Conservation (phyloP, 2,113 vertebrate species). For the Paradisaea rubra region DNA sequence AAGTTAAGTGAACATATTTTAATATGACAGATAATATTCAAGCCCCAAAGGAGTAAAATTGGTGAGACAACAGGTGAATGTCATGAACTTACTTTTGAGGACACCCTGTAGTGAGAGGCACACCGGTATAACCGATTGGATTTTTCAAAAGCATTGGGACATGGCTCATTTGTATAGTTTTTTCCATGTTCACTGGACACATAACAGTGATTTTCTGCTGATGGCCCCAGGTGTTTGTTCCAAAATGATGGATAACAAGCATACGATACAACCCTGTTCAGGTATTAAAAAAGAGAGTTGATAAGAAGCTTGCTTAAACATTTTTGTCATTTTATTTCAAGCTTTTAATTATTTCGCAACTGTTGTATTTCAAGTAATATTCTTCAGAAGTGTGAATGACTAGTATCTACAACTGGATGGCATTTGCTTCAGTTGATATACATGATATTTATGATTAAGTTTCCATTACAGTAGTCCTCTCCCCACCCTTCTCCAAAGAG, state of each 20-base stretch:
- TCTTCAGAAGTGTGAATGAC: neutral
- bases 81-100: conserved; percentile 70
- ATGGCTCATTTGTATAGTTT: conserved; percentile 63
- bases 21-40: neutral
- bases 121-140: conserved; percentile 71
- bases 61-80: neutral
- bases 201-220: conserved; percentile 48
- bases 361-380: neutral
- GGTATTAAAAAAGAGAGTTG: neutral
- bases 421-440: neutral
- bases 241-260: conserved; percentile 74
- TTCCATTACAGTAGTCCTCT: neutral
- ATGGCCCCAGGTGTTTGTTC: conserved; percentile 15
- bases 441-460: neutral
- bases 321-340: neutral
- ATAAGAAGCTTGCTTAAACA: neutral
- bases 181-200: conserved; percentile 66
- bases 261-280: conserved; percentile 71
- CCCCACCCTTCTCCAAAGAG: neutral
- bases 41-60: neutral
- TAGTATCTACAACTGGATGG: neutral
- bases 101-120: conserved; percentile 71
- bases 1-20: neutral
- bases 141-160: conserved; percentile 69
- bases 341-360: neutral